Base-by-base conservation (phyloP, 2,888 invertebrate species). In the Parasteatoda lunata region DNA sequence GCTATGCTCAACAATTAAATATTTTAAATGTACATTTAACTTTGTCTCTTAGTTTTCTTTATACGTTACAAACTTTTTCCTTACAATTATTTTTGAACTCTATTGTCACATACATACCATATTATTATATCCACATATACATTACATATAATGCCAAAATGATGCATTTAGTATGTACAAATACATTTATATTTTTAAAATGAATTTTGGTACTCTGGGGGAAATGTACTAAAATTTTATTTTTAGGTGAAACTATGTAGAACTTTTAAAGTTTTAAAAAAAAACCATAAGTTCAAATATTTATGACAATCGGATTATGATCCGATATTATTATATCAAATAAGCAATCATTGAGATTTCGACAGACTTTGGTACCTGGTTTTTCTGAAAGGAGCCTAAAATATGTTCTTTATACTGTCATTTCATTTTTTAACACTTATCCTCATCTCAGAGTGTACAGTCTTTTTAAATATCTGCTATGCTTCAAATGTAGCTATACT, bases 91-190 rank as follows among this genome's bases (percentile, higher is more conserved):
- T 70, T 70, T 71, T 45, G n/a, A 48, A 48, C 13, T 49, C 7
- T 71, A 9, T 7, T 49, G n/a, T 15, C 15, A 11, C 49, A 30
- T n/a, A 59, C 11, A 59, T 59, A 59, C 9, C n/a, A 59, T 13
- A 59, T n/a, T 59, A 59, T 59, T 77, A 49, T 64, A 75, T 79
- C 65, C 51, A 65, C 65, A 76, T 68, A 69, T 75, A 77, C 80
- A 80, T 85, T 76, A 77, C 70, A 80, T 77, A 51, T 80, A 76
- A 77, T 70, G 85, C 85, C 85, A 85, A 85, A 85, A 85, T 51
- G 54, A 80, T 85, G 85, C 85, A 85, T 85, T 85, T 85, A 85
- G 85, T 85, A 85, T 80, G 80, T 76, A 78, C 71, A 80, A 68
- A 78, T 72, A 84, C 52, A 84, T 75, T 65, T 85, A 54, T 80